These are phyloP conservation scores for Antennarius maculatus DNA, from an alignment of 2,797 vertebrate genomes.

Conservation along the genomic window DNA sequence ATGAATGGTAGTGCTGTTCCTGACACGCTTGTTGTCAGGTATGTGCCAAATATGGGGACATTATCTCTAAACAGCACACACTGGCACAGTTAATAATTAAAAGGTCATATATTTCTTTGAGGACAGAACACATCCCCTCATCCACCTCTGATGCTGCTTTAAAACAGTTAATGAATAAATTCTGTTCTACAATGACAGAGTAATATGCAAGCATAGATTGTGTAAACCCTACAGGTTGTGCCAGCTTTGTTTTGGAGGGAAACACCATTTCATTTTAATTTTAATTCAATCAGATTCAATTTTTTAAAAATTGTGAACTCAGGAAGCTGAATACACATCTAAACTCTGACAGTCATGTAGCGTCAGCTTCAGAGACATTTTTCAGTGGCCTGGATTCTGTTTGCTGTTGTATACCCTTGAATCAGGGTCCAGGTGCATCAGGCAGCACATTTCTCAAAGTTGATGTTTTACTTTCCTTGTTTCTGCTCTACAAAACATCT, in stretches of 20 bases:
- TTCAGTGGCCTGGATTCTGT: slow-evolving; percentile 3
- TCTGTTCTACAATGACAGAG: slow-evolving; percentile 1
- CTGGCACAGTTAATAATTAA: slow-evolving; percentile 57
- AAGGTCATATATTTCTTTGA: slow-evolving; percentile 23
- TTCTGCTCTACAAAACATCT: slow-evolving; percentile 6
- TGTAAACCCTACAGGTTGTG: not conserved
- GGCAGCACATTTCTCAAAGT: slow-evolving; percentile 59
- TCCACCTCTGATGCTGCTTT: slow-evolving; percentile 8
- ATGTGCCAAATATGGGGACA: slow-evolving; percentile 12
- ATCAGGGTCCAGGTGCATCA: slow-evolving; percentile 52
- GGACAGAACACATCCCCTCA: slow-evolving; percentile 19
- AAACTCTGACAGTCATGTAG: not conserved
- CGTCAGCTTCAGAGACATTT: not conserved
- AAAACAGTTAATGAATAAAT: not conserved
- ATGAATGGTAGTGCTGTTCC: not conserved
- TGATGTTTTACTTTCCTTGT: slow-evolving; percentile 54
- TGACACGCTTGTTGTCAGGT: not conserved
- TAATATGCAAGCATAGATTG: not conserved
- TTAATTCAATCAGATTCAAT: not conserved
- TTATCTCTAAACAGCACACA: not conserved
- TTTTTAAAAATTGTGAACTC: not conserved
- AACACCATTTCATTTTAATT: not conserved
- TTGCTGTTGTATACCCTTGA: slow-evolving; percentile 22
- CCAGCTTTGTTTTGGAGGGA: not conserved
- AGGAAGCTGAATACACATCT: not conserved